Conservation (phyloP, 2,797 vertebrate species). For the Pangasius sanitwongsei region DNA sequence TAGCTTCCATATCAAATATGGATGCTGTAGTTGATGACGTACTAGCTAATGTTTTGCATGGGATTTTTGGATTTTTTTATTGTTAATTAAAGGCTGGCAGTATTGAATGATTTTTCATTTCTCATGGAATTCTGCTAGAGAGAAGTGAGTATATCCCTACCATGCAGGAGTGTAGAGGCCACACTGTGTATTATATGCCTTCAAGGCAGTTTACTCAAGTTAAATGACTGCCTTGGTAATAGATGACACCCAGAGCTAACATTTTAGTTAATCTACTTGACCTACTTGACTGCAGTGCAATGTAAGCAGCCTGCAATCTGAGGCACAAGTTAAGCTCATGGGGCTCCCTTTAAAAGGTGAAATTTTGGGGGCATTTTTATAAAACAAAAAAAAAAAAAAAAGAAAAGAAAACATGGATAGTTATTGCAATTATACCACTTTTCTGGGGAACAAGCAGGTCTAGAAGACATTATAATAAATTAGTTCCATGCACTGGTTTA, state of each 20-base stretch:
- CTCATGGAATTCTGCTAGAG: slow-evolving; percentile 26
- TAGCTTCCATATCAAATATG: not conserved
- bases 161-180: slow-evolving; percentile 31
- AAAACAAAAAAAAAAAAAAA: too few species aligned
- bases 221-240: slow-evolving; percentile 48
- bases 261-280: slow-evolving; percentile 47
- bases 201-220: slow-evolving; percentile 48
- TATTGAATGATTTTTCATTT: slow-evolving; percentile 34
- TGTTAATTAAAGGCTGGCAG: slow-evolving; percentile 31
- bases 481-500: not conserved
- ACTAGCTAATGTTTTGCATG: not conserved
- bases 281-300: slow-evolving; percentile 35
- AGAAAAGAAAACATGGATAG: not conserved
- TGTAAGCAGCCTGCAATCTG: slow-evolving; percentile 13
- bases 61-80: not conserved
- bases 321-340: not conserved
- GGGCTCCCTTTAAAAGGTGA: not conserved
- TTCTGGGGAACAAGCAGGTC: not conserved
- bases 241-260: slow-evolving; percentile 44
- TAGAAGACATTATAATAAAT: not conserved
- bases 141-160: not conserved
- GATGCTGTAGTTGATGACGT: not conserved
- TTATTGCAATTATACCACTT: not conserved
- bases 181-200: slow-evolving; percentile 37
- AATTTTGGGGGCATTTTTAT: not conserved